Evolutionary conservation across 2,113 vertebrate species (phyloP).

Genomic region (Chamaea fasciata): DNA sequence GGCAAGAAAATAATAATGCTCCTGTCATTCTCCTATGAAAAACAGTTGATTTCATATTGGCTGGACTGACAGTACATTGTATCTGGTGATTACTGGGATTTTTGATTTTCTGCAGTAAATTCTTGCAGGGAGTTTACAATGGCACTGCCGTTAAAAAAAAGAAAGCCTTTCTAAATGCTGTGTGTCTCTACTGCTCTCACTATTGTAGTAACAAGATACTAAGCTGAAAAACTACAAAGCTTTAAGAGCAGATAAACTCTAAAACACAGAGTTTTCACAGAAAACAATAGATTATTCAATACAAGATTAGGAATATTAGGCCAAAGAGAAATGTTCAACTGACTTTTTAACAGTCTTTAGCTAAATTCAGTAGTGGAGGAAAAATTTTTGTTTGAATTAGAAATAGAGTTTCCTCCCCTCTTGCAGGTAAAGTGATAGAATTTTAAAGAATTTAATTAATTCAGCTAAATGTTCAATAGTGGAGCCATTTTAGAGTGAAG

Average conservation of each 20-base stretch:
- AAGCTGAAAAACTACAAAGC: background rate
- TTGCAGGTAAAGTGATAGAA: background rate
- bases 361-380: background rate
- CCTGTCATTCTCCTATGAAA: background rate
- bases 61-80: background rate
- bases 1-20: background rate
- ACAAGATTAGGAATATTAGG: background rate
- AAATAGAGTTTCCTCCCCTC: background rate
- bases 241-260: background rate
- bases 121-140: background rate
- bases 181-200: background rate
- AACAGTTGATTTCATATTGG: background rate
- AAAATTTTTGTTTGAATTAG: background rate
- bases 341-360: background rate
- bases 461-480: background rate
- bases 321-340: background rate
- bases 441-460: background rate
- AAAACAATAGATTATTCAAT: background rate
- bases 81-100: background rate
- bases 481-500: background rate
- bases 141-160: background rate
- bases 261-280: background rate
- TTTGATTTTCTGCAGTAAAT: background rate
- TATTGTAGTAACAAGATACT: background rate
- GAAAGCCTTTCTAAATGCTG: background rate